These are phyloP conservation scores for Anastatus disparis DNA, from an alignment of 1,140 invertebrate species.

Conservation along the genomic window DNA sequence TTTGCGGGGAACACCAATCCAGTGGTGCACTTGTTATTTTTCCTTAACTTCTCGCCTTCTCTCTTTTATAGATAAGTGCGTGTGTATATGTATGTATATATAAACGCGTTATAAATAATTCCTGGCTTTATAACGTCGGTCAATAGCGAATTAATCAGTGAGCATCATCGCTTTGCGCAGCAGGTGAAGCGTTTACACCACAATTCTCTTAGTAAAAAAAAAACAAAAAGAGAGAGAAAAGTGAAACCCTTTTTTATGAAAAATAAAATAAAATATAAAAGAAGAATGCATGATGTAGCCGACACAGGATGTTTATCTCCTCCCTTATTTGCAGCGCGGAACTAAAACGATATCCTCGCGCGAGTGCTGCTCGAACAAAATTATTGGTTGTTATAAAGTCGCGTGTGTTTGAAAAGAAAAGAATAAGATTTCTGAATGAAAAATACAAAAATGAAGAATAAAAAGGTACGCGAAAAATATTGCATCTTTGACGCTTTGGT, in stretches of 20 bases:
- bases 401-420: background rate
- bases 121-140: no score
- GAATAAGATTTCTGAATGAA: background rate
- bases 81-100: background rate
- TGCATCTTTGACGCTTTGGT: no score
- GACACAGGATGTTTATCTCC: slow-evolving; percentile 37
- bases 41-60: no score
- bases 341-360: slow-evolving; percentile 35
- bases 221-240: slow-evolving; percentile 4
- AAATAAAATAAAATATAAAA: background rate
- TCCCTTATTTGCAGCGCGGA: slow-evolving; percentile 18
- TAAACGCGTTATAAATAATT: no score
- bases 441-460: background rate
- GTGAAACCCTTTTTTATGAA: no score
- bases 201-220: slow-evolving; percentile 14
- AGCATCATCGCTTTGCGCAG: slow-evolving; percentile 48
- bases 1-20: slow-evolving; percentile 58
- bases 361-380: slow-evolving; percentile 31
- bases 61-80: no score
- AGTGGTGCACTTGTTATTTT: background rate
- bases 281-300: background rate
- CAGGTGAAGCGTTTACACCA: slow-evolving; percentile 40
- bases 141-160: slow-evolving; percentile 63
- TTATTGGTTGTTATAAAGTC: slow-evolving; percentile 39
- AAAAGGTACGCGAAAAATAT: background rate